A percentile compares a stretch with the other conserved stretches of the same genome.
These are phyloP conservation scores for Egretta garzetta DNA, from an alignment of 2,113 vertebrate species.

Conservation along the genomic window DNA sequence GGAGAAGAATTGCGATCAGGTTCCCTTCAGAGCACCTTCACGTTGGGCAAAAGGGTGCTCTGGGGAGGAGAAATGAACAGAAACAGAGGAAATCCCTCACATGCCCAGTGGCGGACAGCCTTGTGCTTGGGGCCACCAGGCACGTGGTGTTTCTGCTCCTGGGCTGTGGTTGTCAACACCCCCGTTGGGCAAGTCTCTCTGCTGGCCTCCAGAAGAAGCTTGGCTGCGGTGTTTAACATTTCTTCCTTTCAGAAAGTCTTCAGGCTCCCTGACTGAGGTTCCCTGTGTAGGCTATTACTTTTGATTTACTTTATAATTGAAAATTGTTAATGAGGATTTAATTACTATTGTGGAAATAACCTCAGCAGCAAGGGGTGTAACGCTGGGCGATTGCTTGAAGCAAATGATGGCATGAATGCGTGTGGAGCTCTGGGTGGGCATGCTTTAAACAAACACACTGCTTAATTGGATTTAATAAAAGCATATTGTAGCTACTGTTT, in stretches of 20 bases:
- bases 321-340: background rate
- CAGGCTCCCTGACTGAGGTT: background rate
- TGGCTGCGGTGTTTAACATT: background rate
- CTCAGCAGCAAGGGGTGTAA: fast-evolving
- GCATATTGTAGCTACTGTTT: background rate
- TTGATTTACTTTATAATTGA: constrained; percentile 3
- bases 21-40: background rate
- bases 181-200: background rate
- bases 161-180: background rate
- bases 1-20: background rate
- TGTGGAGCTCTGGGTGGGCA: background rate
- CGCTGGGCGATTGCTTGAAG: background rate
- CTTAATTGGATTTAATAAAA: background rate
- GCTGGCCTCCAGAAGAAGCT: background rate
- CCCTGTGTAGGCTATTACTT: background rate
- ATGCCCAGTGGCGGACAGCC: background rate
- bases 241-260: background rate
- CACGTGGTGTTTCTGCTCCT: background rate
- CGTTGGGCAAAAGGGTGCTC: fast-evolving
- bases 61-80: background rate
- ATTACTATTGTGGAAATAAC: constrained; percentile 3
- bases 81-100: background rate
- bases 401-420: background rate
- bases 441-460: background rate
- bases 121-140: background rate